phyloP scores from a whole-genome alignment of 2,888 invertebrate species.

The Harmothoe impar region DNA sequence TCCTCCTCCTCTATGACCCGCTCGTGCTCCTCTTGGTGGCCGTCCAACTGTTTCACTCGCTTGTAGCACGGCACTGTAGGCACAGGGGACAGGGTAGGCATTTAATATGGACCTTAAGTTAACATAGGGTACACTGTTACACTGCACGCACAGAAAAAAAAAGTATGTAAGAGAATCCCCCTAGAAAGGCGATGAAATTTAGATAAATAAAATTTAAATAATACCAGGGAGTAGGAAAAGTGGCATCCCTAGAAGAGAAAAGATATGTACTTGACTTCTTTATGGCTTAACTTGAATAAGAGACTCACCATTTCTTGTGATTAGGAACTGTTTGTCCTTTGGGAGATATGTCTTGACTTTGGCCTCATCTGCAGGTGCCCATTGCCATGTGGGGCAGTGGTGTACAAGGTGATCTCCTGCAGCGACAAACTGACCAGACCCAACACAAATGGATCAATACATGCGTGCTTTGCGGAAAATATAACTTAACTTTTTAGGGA shows the following conservation, averaged over 20 bases:
- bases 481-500: no score
- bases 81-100: not conserved
- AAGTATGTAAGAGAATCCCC: no score
- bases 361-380: constrained; percentile 96
- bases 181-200: no score
- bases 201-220: no score
- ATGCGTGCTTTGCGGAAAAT: no score
- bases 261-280: no score
- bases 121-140: not conserved
- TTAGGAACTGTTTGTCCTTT: constrained; percentile 96
- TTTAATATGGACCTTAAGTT: not conserved
- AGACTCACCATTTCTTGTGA: constrained; percentile 91
- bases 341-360: constrained; percentile 95
- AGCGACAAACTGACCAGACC: constrained; percentile 89
- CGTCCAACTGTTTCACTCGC: constrained; percentile 95
- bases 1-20: constrained; percentile 91
- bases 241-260: no score
- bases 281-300: not conserved
- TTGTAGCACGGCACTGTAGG: constrained; percentile 94
- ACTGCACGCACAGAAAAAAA: not conserved
- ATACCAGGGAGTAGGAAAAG: no score
- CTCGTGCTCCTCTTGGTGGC: constrained; percentile 93
- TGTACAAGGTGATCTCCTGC: constrained; percentile 99
- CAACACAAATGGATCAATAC: not conserved
- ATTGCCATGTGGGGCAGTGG: constrained; percentile 99